phyloP scores from a whole-genome alignment of 2,797 vertebrate genomes.

The Threskiornis aethiopicus region DNA sequence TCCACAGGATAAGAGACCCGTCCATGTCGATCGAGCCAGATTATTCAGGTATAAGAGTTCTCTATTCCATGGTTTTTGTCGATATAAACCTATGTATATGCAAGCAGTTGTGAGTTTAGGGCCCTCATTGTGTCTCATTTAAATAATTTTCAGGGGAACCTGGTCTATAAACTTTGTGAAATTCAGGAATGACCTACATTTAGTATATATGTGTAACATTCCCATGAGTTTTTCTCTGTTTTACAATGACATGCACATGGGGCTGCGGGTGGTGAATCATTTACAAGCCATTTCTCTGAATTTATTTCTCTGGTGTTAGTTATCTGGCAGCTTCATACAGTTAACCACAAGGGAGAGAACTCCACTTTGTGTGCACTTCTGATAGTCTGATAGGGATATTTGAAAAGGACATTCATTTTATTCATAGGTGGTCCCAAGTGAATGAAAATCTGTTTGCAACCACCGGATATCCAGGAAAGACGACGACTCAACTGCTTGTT shows the following conservation, averaged over 20 bases:
- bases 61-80: neutral
- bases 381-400: neutral
- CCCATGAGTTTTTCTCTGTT: neutral
- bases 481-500: constrained; percentile 87
- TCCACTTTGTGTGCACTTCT: neutral
- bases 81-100: neutral
- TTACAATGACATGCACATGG: rapidly evolving
- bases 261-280: neutral
- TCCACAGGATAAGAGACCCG: constrained; percentile 91
- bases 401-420: neutral
- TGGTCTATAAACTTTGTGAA: neutral
- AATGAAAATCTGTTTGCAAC: constrained; percentile 95
- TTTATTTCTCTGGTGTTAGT: neutral
- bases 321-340: neutral
- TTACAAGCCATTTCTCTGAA: neutral
- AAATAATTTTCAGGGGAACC: neutral
- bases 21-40: constrained; percentile 88
- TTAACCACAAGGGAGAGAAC: neutral
- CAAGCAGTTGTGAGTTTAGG: neutral
- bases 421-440: constrained; percentile 87
- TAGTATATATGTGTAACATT: neutral
- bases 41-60: constrained; percentile 84
- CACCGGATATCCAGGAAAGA: constrained; percentile 94
- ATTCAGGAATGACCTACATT: neutral
- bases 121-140: neutral